A percentile compares a stretch with the other conserved stretches of the same genome.
These are phyloP conservation scores for Dastarcus helophoroides DNA, from an alignment of 2,888 invertebrate species.

Conservation along the genomic window DNA sequence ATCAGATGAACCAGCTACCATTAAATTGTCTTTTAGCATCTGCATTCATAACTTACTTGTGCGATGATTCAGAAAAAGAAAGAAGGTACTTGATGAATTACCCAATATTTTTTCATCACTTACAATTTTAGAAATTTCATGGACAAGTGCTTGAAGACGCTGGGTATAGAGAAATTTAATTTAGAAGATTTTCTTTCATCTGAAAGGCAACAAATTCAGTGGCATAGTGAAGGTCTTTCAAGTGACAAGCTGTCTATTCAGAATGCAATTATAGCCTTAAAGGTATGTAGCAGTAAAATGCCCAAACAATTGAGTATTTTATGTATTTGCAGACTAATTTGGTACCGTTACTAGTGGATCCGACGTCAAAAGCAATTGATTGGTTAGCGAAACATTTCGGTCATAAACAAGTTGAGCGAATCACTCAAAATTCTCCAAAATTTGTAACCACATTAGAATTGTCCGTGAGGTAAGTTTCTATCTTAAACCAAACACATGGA, in stretches of 20 bases:
- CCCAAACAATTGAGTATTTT: conserved; percentile 3
- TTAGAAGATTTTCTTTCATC: conserved; percentile 47
- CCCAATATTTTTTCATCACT: conserved; percentile 26
- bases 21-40: conserved; percentile 59
- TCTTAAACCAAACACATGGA: too few relatives aligned
- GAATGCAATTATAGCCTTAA: conserved; percentile 68
- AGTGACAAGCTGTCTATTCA: conserved; percentile 67
- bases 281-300: conserved; percentile 39
- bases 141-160: conserved; percentile 27
- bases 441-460: conserved; percentile 65
- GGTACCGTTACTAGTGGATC: conserved; percentile 78
- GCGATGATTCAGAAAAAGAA: conserved; percentile 51
- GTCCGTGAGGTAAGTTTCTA: conserved; percentile 46
- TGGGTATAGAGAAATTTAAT: conserved; percentile 36
- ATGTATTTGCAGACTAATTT: conserved; percentile 36
- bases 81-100: conserved; percentile 40
- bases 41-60: conserved; percentile 65
- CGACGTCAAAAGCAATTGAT: conserved; percentile 67
- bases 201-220: conserved; percentile 69
- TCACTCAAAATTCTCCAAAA: conserved; percentile 65
- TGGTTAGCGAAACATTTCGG: conserved; percentile 70
- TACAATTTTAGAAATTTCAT: conserved; percentile 32
- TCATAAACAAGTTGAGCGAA: conserved; percentile 57
- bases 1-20: conserved; percentile 51
- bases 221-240: conserved; percentile 78